Percentiles rank a stretch among this genome's conserved stretches.
Evolutionary conservation across 2,888 invertebrate genomes (phyloP).

Genomic region (Scaeva pyrastri): DNA sequence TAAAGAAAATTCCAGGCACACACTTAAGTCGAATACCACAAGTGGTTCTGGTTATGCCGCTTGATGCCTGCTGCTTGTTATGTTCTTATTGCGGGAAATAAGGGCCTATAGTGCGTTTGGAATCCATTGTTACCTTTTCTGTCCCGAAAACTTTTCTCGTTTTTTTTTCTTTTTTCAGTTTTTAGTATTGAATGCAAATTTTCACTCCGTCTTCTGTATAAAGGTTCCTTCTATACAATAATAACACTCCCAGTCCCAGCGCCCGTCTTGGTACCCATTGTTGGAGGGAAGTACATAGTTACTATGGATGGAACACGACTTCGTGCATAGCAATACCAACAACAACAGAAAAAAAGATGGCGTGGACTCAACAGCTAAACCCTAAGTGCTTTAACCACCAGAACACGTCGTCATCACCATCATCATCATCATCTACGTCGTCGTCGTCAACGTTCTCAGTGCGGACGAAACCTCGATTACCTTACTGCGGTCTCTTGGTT

Average conservation of each 20-base stretch:
- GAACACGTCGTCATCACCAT: constrained; percentile 63
- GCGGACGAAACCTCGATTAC: constrained; percentile 32
- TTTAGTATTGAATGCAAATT: constrained; percentile 72
- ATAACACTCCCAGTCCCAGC: constrained; percentile 20
- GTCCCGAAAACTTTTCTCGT: constrained; percentile 59
- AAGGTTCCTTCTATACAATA: constrained; percentile 1
- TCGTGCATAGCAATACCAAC: constrained; percentile 24
- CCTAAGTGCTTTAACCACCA: constrained; percentile 66
- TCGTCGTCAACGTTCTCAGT: constrained; percentile 18
- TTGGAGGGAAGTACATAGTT: constrained; percentile 11
- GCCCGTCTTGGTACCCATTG: background rate
- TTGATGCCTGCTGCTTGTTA: constrained; percentile 46
- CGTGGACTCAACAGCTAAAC: constrained; percentile 58
- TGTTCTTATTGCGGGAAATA: constrained; percentile 27
- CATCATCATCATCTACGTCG: constrained; percentile 48
- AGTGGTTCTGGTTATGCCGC: constrained; percentile 56
- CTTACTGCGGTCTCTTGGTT: constrained; percentile 44
- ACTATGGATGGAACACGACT: constrained; percentile 43
- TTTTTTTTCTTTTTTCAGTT: too few species aligned
- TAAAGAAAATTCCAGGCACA: constrained; percentile 62
- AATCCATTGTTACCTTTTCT: constrained; percentile 64
- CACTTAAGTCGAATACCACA: constrained; percentile 67
- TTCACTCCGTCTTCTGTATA: constrained; percentile 44
- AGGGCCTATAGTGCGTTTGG: constrained; percentile 55
- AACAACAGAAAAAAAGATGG: constrained; percentile 16